Evolutionary conservation across 2,113 vertebrate species (phyloP).

Genomic region (Raja brachyura): DNA sequence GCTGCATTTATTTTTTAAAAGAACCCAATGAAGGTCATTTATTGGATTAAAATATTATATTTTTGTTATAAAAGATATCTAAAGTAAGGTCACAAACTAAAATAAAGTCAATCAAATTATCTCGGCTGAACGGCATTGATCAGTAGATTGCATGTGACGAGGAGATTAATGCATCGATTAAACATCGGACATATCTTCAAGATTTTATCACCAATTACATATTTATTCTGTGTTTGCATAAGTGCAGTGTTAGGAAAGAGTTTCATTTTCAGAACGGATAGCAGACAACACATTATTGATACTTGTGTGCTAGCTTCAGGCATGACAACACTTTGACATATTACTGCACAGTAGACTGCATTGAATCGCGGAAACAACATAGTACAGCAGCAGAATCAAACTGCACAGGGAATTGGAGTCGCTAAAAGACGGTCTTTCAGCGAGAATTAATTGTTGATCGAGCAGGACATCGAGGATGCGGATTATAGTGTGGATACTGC

Average conservation of each 20-base stretch:
- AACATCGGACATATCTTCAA: not conserved
- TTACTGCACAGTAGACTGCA: conserved; percentile 30
- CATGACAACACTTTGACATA: conserved; percentile 13
- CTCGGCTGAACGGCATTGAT: not conserved
- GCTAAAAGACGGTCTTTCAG: not conserved
- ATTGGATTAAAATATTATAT: not conserved
- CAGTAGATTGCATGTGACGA: not conserved
- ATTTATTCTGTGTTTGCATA: not conserved
- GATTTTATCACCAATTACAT: not conserved
- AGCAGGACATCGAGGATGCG: not conserved
- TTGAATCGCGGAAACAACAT: not conserved
- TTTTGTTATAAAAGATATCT: not conserved
- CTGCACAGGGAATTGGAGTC: not conserved
- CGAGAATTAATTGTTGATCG: not conserved
- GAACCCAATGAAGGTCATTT: not conserved
- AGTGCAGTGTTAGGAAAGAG: not conserved
- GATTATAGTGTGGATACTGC: too few species aligned
- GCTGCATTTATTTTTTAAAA: not conserved
- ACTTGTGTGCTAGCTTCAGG: not conserved
- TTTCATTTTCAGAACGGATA: not conserved
- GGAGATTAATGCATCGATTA: not conserved
- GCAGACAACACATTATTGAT: not conserved
- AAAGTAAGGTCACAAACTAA: not conserved
- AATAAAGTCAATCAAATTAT: conserved; percentile 5
- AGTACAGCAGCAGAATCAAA: conserved; percentile 14